Base-by-base conservation (phyloP, 2,888 invertebrate species). In the Galerucella pusilla region DNA sequence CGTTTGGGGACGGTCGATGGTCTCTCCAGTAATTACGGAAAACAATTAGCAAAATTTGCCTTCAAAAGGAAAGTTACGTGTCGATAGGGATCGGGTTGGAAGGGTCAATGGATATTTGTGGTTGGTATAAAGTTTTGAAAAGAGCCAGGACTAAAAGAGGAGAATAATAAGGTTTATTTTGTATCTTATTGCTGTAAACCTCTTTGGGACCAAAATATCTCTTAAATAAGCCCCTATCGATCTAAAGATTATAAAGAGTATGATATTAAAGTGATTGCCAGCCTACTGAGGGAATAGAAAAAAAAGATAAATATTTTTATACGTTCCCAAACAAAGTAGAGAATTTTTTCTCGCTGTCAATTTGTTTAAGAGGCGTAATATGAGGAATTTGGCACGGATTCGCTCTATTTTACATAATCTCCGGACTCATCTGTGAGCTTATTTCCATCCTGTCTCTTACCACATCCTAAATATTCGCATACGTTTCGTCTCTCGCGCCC, bases 381-480 rank as follows among this genome's bases (percentile, higher is more conserved):
- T 78, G 72, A 75, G 72, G 75, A 71, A 76, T 78, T 76, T 76
- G 68, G 59, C 74, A 45, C 57, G 72, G 74, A 76, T 75, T 74
- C 74, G 54, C 54, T 60, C 66, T 74, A 74, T 72, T 78, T 78
- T 73, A 74, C 77, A 76, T 78, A 78, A 78, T 78, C 77, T 65
- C 67, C 61, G 28, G 35, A 59, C 67, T 76, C 73, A 78, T 75
- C 74, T 52, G 71, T 9, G 61, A 67, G 71, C 74, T 77, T 71
- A 71, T 71, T 75, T 69, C 71, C 72, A 68, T 71, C 72, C 68
- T 57, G 66, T 73, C 71, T 73, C 60, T 65, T 76, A 67, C 68
- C 71, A 74, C 73, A 73, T 78, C 74, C 70, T 69, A 42, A 69
- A 70, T 64, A 14, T 64, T 16, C 42, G n/a, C 45, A 45, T 11